Evolutionary conservation across 2,113 vertebrate species (phyloP).

Genomic region (Aptenodytes forsteri): DNA sequence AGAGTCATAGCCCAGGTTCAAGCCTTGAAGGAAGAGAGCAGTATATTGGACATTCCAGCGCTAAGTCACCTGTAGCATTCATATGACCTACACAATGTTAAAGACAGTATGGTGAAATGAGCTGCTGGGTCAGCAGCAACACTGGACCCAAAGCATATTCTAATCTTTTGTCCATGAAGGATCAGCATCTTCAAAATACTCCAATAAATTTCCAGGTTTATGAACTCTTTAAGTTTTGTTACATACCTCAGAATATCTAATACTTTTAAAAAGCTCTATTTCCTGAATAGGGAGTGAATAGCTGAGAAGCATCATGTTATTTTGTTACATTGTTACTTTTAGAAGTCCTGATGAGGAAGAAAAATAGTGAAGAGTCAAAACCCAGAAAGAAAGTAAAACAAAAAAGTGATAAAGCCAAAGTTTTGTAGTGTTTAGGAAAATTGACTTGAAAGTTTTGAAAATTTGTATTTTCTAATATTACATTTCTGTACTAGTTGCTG

Average conservation of each 20-base stretch:
- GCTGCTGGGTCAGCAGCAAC: background rate
- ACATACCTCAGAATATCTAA: background rate
- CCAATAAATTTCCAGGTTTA: background rate
- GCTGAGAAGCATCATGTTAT: background rate
- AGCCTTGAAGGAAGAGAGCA: background rate
- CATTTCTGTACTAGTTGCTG: background rate
- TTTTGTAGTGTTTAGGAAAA: background rate
- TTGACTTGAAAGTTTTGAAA: background rate
- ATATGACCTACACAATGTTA: background rate
- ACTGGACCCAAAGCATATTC: background rate
- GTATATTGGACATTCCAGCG: background rate
- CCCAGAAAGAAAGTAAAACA: background rate
- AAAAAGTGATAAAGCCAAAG: background rate
- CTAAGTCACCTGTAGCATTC: background rate
- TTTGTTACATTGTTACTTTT: background rate
- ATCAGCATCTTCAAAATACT: background rate
- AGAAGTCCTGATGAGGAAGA: background rate
- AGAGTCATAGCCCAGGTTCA: background rate
- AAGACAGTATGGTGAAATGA: background rate
- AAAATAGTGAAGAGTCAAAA: background rate
- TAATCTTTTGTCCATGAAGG: background rate
- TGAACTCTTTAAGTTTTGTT: background rate
- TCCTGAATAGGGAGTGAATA: background rate
- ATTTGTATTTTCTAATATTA: background rate
- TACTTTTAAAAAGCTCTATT: fast-evolving